Conservation (phyloP, 37 sponge, comb jelly and placozoan genomes). For the Mnemiopsis leidyi region DNA sequence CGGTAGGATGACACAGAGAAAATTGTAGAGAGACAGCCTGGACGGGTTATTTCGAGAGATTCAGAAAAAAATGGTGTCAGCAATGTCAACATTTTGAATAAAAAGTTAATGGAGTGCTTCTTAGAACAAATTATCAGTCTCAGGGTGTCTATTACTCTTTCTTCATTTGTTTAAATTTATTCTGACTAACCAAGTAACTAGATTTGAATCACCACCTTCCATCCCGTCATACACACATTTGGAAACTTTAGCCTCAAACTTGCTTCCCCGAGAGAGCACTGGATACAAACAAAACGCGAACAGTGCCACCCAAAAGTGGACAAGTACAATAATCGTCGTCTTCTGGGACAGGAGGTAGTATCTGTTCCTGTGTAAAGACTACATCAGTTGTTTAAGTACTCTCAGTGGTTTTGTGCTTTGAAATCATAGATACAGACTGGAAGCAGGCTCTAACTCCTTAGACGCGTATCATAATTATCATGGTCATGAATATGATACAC, state of each 20-base stretch:
- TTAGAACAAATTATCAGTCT: no score
- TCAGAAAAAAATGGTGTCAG: background rate
- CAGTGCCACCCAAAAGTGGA: slow-evolving; percentile 12
- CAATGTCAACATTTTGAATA: no score
- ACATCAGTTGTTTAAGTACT: no score
- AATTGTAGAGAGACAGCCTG: slow-evolving; percentile 22
- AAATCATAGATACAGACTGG: no score
- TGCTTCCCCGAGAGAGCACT: background rate
- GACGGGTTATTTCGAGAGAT: background rate
- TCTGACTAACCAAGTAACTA: background rate
- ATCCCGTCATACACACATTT: slow-evolving; percentile 5
- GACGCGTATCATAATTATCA: no score
- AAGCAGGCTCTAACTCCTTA: no score
- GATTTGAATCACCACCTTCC: background rate
- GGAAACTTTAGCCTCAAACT: background rate
- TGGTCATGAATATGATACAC: no score
- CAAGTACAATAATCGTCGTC: background rate
- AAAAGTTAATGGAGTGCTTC: no score
- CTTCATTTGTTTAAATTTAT: no score
- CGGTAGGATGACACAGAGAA: background rate
- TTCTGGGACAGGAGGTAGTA: background rate
- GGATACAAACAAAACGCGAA: background rate
- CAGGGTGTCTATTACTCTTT: no score
- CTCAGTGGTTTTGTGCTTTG: no score
- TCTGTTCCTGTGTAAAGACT: background rate